These are phyloP conservation scores for Stylophora pistillata DNA, from an alignment of 64 coral and sea anemone species.

Conservation along the genomic window DNA sequence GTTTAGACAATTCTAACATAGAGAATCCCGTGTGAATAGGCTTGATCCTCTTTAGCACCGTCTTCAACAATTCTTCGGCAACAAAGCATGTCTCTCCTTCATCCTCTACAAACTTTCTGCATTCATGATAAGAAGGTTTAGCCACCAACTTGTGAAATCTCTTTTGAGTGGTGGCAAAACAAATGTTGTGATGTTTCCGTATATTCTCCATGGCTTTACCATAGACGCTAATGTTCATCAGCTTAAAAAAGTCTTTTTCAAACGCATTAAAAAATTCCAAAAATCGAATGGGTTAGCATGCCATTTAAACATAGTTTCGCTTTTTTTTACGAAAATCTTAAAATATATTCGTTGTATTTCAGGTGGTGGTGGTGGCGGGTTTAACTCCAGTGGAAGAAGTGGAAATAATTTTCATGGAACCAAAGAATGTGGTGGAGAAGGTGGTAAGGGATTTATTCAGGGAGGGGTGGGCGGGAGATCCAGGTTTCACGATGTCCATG, in stretches of 20 bases:
- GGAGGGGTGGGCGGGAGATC: slow-evolving; percentile 1
- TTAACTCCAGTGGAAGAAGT: slow-evolving; percentile 29
- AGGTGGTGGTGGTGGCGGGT: slow-evolving; percentile 10
- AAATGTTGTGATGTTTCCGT: background rate
- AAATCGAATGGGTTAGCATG: no score
- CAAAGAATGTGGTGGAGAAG: background rate
- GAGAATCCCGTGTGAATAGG: background rate
- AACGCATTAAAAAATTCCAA: no score
- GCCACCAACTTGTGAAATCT: background rate
- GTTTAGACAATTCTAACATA: background rate
- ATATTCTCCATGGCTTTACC: slow-evolving; percentile 3
- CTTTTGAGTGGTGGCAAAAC: background rate
- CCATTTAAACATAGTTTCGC: no score
- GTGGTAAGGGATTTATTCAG: slow-evolving; percentile 12
- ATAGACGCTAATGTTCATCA: background rate
- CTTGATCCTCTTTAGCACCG: background rate
- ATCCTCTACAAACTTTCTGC: background rate
- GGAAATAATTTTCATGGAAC: background rate
- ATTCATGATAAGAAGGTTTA: background rate
- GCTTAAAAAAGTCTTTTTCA: slow-evolving; percentile 28
- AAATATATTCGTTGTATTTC: no score
- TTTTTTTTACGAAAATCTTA: no score
- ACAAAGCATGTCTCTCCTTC: background rate
- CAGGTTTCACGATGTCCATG: background rate
- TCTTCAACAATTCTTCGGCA: background rate